Conservation (phyloP, 2,113 vertebrate genomes). For the Labeo rohita region DNA sequence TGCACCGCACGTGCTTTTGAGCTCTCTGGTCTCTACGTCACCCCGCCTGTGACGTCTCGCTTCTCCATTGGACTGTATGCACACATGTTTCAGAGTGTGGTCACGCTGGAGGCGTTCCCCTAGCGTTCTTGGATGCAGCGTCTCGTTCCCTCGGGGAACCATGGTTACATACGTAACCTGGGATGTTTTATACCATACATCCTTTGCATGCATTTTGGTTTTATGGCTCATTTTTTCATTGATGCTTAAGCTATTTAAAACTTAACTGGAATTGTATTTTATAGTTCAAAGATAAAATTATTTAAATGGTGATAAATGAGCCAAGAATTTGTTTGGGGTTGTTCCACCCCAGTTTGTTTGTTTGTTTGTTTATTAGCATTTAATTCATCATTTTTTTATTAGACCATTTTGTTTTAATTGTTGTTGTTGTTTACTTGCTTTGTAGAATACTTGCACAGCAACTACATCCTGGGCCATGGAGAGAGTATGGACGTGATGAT, state of each 20-base stretch:
- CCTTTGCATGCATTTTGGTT: not conserved
- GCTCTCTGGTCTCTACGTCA: too few species aligned
- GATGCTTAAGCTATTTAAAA: constrained; percentile 3
- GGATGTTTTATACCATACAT: not conserved
- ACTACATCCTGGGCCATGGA: not conserved
- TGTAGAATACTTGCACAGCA: not conserved
- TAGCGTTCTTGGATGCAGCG: too few species aligned
- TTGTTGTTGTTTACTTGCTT: not conserved
- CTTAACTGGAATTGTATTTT: not conserved
- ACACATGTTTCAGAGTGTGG: too few species aligned
- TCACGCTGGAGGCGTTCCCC: too few species aligned
- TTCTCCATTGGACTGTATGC: too few species aligned
- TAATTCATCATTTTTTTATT: not conserved
- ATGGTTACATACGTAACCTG: too few species aligned
- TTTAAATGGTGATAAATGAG: not conserved
- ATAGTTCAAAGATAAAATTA: not conserved
- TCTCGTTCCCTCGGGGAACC: too few species aligned
- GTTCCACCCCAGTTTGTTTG: constrained; percentile 7
- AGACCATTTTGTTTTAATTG: not conserved
- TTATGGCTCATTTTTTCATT: not conserved
- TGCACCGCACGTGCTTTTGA: too few species aligned
- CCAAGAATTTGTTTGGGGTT: not conserved
- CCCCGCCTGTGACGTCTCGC: too few species aligned
- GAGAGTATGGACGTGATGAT: not conserved
- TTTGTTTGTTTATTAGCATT: not conserved